phyloP scores from a whole-genome alignment of 2,888 invertebrate species.

The Diadegma fenestrale region DNA sequence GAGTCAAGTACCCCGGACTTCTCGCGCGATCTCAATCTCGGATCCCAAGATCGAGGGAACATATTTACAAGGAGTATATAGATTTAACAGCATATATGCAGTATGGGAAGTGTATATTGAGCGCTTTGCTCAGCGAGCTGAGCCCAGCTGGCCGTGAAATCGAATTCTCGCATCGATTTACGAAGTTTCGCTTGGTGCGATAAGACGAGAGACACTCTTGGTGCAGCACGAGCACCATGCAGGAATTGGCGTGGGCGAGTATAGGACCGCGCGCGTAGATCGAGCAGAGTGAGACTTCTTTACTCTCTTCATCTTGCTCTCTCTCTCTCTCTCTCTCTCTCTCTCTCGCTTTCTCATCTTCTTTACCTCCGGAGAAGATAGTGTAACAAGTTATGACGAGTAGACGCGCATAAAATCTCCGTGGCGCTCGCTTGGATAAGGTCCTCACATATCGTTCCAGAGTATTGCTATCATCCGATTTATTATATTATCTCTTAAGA shows the following conservation, averaged over 20 bases:
- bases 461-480: conserved; percentile 56
- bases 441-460: conserved; percentile 26
- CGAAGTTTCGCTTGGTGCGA: conserved; percentile 68
- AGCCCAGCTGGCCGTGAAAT: conserved; percentile 68
- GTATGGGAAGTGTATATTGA: conserved; percentile 53
- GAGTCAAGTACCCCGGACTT: conserved; percentile 43
- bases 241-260: conserved; percentile 62
- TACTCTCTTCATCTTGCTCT: conserved; percentile 38
- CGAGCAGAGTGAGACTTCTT: conserved; percentile 53
- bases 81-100: conserved; percentile 39
- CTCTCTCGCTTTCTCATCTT: conserved; percentile 47
- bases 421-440: conserved; percentile 60
- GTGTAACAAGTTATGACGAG: conserved; percentile 71
- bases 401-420: conserved; percentile 70
- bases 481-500: conserved; percentile 50
- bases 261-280: conserved; percentile 51
- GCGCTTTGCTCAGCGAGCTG: conserved; percentile 60
- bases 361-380: conserved; percentile 60
- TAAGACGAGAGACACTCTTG: conserved; percentile 63
- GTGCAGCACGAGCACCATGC: conserved; percentile 48
- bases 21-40: conserved; percentile 65
- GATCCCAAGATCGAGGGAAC: conserved; percentile 61
- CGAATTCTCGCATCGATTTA: conserved; percentile 68
- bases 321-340: neutral
- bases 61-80: conserved; percentile 52